phyloP scores from a whole-genome alignment of 1,140 invertebrate genomes.

The Drosophila sturtevanti region DNA sequence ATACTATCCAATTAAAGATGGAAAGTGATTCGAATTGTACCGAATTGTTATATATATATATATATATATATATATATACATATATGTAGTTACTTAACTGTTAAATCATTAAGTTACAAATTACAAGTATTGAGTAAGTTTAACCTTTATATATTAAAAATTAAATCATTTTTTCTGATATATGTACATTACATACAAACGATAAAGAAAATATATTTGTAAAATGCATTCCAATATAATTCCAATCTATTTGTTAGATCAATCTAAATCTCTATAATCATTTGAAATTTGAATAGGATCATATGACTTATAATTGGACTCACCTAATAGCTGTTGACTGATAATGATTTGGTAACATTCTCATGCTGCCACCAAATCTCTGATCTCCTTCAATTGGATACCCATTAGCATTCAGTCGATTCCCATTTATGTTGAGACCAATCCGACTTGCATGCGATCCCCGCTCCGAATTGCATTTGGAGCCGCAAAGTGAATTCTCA shows the following conservation, averaged over 20 bases:
- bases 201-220: too few species aligned
- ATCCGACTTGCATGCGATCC: constrained; percentile 62
- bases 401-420: constrained; percentile 16
- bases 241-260: too few species aligned
- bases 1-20: neutral
- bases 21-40: neutral
- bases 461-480: constrained; percentile 76
- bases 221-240: too few species aligned
- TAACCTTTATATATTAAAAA: too few species aligned
- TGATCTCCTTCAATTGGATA: constrained; percentile 10
- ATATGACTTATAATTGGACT: neutral
- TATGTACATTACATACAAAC: too few species aligned
- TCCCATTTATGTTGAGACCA: constrained; percentile 39
- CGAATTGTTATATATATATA: neutral
- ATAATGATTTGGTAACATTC: constrained; percentile 30
- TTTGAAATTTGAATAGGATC: too few species aligned
- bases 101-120: too few species aligned
- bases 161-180: too few species aligned
- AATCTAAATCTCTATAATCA: too few species aligned
- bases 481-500: constrained; percentile 75
- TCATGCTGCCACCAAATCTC: constrained; percentile 46
- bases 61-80: neutral
- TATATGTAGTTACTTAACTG: too few species aligned
- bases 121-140: too few species aligned
- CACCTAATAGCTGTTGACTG: constrained; percentile 59